Evolutionary conservation across 2,113 vertebrate species (phyloP), one percentile per base, ranked within the genome.

Genomic region (Gila orcuttii): DNA sequence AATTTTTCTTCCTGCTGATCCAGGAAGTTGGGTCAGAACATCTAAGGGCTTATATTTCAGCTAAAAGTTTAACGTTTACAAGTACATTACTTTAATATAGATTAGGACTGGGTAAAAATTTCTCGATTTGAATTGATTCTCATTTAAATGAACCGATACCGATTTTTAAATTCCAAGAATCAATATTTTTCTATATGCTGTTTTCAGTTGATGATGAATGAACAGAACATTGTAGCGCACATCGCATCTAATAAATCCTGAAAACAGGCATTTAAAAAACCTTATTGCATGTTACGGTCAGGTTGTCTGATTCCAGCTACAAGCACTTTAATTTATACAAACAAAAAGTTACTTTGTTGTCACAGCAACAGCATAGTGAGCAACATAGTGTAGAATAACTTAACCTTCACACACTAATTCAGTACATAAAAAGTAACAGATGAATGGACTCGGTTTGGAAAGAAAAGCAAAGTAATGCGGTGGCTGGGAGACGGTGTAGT

Each of bases 391-490:
- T 39, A 47, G 42, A 68, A 50, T 45, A 71, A 88, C 66, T 85
- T 85, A 83, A 85, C 82, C 85, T 89, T 89, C 17, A 36, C 47
- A 15, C 69, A 84, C 55, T 85, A 79, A 85, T 33, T 19, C 6
- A 57, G 64, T 23, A 42, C 64, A 71, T n/a, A 71, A 15, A 47
- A 69, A 83, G 79, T 4, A 33, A 57, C 55, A 57, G 82, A 66
- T 50, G 12, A 59, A 79, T 31, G 39, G 31, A 23, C 68, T 68
- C 33, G 9, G 36, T 36, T 21, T 11, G 45, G 39, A 50, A 86
- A 73, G 36, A 57, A 60, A 60, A 28, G 19, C 4, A 12, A 52
- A 36, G 25, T 4, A 17, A 11, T n/a, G 39, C 62, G 42, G 23
- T 8, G 23, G 45, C 52, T 39, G 7, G 25, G 69, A 33, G 45